Evolutionary conservation across 2,113 vertebrate species (phyloP).

Genomic region (Pygoscelis adeliae): DNA sequence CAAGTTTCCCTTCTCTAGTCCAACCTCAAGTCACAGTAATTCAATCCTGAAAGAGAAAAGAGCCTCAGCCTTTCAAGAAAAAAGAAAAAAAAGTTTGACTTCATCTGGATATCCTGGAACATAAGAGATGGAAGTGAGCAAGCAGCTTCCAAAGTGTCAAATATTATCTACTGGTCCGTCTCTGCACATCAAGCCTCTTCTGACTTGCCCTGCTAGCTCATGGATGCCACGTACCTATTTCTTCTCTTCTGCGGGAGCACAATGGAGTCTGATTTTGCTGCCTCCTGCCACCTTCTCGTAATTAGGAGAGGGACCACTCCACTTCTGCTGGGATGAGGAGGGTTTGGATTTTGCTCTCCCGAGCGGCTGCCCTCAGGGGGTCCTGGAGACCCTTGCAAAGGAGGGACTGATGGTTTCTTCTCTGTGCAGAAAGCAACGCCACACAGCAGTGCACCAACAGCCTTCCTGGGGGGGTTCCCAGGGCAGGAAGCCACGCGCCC

Average conservation of each 20-base stretch:
- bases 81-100: not conserved
- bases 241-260: not conserved
- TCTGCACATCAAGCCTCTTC: not conserved
- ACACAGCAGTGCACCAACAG: not conserved
- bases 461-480: not conserved
- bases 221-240: rapidly evolving
- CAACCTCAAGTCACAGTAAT: not conserved
- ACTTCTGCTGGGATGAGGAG: rapidly evolving
- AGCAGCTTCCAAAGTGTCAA: not conserved
- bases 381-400: not conserved
- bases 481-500: not conserved
- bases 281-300: not conserved
- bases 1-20: not conserved
- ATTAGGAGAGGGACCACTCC: not conserved
- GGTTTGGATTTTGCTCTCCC: not conserved
- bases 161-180: not conserved
- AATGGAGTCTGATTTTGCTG: not conserved
- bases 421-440: rapidly evolving
- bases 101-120: not conserved
- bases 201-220: no score
- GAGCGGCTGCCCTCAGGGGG: not conserved
- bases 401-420: not conserved
- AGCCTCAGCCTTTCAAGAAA: not conserved
- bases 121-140: not conserved
- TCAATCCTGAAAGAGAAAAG: not conserved